Percentiles rank a stretch among this genome's conserved stretches.
phyloP scores from a whole-genome alignment of 2,888 invertebrate species.

The Lepidochrysops patricia region DNA sequence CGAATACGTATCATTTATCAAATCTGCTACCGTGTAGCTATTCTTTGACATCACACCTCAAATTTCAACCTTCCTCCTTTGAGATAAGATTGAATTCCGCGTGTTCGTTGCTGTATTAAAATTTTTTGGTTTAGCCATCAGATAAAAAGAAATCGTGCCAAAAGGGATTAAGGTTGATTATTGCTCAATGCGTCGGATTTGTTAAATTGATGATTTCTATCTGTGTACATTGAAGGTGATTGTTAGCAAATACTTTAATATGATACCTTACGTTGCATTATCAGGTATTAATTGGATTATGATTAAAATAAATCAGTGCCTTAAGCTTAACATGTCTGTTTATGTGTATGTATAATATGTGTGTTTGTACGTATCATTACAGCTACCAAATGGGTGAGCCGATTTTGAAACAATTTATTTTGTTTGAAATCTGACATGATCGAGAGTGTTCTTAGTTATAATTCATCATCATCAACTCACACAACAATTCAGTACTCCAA shows the following conservation, averaged over 20 bases:
- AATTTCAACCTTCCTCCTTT: neutral
- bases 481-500: too few species aligned
- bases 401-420: too few species aligned
- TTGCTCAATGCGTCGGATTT: neutral
- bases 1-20: conserved; percentile 40
- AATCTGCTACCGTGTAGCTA: conserved; percentile 16
- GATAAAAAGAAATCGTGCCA: conserved; percentile 8
- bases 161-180: conserved; percentile 3
- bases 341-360: too few species aligned
- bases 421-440: too few species aligned
- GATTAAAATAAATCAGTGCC: too few species aligned
- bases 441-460: too few species aligned
- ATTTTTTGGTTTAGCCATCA: neutral
- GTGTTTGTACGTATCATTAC: too few species aligned
- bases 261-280: too few species aligned
- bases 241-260: neutral
- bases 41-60: neutral
- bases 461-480: too few species aligned
- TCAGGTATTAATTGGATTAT: too few species aligned
- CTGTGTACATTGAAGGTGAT: neutral
- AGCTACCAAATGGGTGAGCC: too few species aligned
- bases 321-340: too few species aligned
- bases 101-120: neutral
- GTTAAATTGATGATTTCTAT: conserved; percentile 10
- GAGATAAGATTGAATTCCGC: neutral